A percentile compares a stretch with the other conserved stretches of the same genome.
These are phyloP conservation scores for Rhagium mordax DNA, from an alignment of 2,888 invertebrate species.

Conservation along the genomic window DNA sequence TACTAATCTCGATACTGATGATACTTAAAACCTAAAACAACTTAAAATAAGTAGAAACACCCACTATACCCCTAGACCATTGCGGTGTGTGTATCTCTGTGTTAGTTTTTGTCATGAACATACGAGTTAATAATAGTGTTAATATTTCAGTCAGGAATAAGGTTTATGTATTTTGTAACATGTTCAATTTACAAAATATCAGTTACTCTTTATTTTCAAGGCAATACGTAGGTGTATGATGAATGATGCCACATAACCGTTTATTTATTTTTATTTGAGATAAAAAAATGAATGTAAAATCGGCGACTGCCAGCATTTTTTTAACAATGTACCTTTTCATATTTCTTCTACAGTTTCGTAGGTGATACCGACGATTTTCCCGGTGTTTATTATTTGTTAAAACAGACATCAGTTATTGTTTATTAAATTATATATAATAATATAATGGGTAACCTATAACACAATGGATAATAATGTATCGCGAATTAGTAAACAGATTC, in stretches of 20 bases:
- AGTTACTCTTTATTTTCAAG: conserved; percentile 44
- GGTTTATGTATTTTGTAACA: conserved; percentile 24
- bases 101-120: neutral
- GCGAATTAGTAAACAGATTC: neutral
- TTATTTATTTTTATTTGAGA: conserved; percentile 11
- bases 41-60: too few species aligned
- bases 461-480: conserved; percentile 15
- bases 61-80: too few species aligned
- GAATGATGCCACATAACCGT: conserved; percentile 9
- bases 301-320: neutral
- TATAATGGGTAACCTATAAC: neutral
- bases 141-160: conserved; percentile 9
- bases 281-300: neutral
- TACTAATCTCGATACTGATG: too few species aligned
- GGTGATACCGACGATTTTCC: too few species aligned
- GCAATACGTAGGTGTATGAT: conserved; percentile 35
- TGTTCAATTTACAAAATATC: conserved; percentile 35
- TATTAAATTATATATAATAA: too few species aligned
- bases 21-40: too few species aligned
- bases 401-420: too few species aligned
- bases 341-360: too few species aligned
- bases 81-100: too few species aligned
- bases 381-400: neutral
- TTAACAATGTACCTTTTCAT: neutral
- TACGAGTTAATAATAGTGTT: conserved; percentile 2